phyloP scores from a whole-genome alignment of 2,888 invertebrate genomes.

The Halictus quadricinctus region DNA sequence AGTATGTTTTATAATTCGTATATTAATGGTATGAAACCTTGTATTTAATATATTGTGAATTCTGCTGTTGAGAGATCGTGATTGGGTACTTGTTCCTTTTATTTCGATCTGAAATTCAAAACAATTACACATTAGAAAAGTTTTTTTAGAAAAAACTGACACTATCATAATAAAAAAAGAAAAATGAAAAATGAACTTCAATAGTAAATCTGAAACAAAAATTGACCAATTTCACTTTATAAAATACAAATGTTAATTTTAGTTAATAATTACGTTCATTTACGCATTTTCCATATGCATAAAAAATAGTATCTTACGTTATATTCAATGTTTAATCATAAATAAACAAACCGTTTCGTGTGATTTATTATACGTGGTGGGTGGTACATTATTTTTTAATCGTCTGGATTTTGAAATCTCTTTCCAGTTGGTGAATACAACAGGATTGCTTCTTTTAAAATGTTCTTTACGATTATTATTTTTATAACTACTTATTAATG shows the following conservation, averaged over 20 bases:
- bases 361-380: constrained; percentile 8
- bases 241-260: not conserved
- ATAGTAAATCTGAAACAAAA: not conserved
- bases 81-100: constrained; percentile 14
- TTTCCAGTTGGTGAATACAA: constrained; percentile 59
- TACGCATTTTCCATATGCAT: not conserved
- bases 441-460: constrained; percentile 33
- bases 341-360: constrained; percentile 33
- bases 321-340: constrained; percentile 6
- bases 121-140: not conserved
- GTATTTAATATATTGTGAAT: constrained; percentile 27
- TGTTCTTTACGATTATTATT: not conserved
- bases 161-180: not conserved
- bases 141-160: too few species aligned
- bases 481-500: not conserved
- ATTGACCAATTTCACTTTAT: not conserved
- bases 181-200: not conserved
- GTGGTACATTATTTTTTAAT: constrained; percentile 23
- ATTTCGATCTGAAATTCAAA: constrained; percentile 32
- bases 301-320: not conserved
- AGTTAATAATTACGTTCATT: not conserved
- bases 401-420: constrained; percentile 57
- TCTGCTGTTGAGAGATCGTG: constrained; percentile 6
- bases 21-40: constrained; percentile 57
- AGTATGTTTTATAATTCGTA: constrained; percentile 53